These are phyloP conservation scores for Gymnorhina tibicen DNA, from an alignment of 2,113 vertebrate species.

Conservation along the genomic window DNA sequence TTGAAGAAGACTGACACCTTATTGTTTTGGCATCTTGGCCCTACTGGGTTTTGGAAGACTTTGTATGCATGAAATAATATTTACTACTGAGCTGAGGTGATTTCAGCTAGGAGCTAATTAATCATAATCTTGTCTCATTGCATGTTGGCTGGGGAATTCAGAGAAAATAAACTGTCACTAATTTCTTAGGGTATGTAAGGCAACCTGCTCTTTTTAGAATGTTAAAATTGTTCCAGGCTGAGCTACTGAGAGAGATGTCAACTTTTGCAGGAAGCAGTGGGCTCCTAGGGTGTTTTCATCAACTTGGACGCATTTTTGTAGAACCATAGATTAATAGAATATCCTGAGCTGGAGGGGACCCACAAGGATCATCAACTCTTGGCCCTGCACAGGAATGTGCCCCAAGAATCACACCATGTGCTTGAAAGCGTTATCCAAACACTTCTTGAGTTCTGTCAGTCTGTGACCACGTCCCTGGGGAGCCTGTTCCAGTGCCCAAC, in stretches of 20 bases:
- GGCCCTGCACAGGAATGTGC: background rate
- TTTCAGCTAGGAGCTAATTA: conserved; percentile 25
- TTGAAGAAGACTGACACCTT: background rate
- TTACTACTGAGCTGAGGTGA: background rate
- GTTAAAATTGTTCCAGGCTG: background rate
- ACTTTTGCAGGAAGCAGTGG: background rate
- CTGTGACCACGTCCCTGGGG: background rate
- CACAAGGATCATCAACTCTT: background rate
- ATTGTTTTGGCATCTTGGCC: background rate
- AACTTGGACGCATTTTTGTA: background rate
- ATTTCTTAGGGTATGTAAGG: background rate
- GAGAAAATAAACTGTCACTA: conserved; percentile 22
- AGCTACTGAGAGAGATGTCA: background rate
- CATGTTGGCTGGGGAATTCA: background rate
- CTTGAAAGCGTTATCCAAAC: background rate
- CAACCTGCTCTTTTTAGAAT: background rate
- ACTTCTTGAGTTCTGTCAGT: background rate
- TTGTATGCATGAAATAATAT: background rate
- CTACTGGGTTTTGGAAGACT: background rate
- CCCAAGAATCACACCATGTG: background rate
- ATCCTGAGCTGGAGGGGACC: background rate
- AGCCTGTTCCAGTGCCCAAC: background rate
- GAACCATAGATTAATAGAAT: background rate
- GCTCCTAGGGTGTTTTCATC: background rate
- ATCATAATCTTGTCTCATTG: background rate